Conservation (phyloP, 2,888 invertebrate genomes). For the Meiosimyza decipiens region DNA sequence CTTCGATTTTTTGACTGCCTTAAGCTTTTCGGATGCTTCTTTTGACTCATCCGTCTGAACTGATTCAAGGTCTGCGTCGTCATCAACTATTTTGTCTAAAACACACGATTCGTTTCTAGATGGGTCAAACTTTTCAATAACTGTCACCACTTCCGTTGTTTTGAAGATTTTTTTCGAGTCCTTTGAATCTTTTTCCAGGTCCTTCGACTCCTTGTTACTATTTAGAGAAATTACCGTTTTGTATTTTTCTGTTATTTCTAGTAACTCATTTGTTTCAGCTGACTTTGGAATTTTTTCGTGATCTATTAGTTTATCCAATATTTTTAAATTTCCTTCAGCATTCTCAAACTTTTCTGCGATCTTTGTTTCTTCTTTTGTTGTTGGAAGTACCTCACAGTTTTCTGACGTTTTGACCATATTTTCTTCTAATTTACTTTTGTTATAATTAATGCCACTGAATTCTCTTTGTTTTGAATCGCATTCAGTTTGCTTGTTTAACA, state of each 20-base stretch:
- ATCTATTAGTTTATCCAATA: too few species aligned
- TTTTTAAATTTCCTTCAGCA: too few species aligned
- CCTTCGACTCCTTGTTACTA: background rate
- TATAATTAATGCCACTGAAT: too few species aligned
- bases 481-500: constrained; percentile 5
- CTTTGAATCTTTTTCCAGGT: too few species aligned
- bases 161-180: background rate
- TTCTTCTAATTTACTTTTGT: background rate
- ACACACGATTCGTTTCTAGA: background rate
- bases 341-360: background rate
- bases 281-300: too few species aligned
- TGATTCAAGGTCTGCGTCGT: background rate
- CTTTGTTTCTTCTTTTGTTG: background rate
- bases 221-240: background rate
- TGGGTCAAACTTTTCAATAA: background rate
- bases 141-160: background rate
- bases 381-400: constrained; percentile 2
- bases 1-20: background rate
- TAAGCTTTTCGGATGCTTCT: background rate
- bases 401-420: background rate
- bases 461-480: too few species aligned
- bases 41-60: background rate
- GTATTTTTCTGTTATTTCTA: background rate
- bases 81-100: background rate
- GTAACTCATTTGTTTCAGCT: background rate